phyloP scores from a whole-genome alignment of 1,140 invertebrate species.

The Drosophila dunni region DNA sequence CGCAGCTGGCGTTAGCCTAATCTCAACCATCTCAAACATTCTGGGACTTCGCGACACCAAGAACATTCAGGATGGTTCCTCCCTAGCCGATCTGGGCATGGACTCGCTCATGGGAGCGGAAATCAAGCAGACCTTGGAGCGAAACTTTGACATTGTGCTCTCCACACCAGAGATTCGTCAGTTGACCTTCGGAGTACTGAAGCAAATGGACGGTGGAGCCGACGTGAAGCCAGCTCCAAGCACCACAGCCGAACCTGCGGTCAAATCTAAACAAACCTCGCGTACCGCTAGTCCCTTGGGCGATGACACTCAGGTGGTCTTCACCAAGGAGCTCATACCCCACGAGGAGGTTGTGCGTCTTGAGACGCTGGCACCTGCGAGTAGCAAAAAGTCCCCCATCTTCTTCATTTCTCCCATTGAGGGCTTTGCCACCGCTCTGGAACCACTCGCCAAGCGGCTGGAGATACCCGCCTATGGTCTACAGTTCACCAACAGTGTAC shows the following conservation, averaged over 20 bases:
- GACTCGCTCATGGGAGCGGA: slow-evolving; percentile 99
- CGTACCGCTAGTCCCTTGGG: slow-evolving; percentile 64
- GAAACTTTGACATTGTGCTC: slow-evolving; percentile 95
- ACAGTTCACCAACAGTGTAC: slow-evolving; percentile 92
- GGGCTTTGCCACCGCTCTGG: slow-evolving; percentile 91
- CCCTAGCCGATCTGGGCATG: slow-evolving; percentile 96
- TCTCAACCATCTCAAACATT: slow-evolving; percentile 93
- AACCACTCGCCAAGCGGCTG: slow-evolving; percentile 89
- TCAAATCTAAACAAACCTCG: slow-evolving; percentile 53
- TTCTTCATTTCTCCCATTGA: slow-evolving; percentile 97
- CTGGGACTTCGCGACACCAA: slow-evolving; percentile 93
- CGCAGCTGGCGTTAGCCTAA: slow-evolving; percentile 86
- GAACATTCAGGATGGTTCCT: slow-evolving; percentile 89
- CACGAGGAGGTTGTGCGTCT: slow-evolving; percentile 87
- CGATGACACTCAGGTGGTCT: slow-evolving; percentile 85
- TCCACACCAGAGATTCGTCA: slow-evolving; percentile 94
- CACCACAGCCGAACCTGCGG: slow-evolving; percentile 34
- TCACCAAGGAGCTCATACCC: slow-evolving; percentile 87
- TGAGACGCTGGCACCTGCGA: slow-evolving; percentile 84
- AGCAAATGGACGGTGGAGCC: slow-evolving; percentile 87
- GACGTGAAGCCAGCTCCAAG: slow-evolving; percentile 58
- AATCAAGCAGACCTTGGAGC: slow-evolving; percentile 97
- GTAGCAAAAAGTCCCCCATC: slow-evolving; percentile 85
- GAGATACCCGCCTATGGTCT: slow-evolving; percentile 94
- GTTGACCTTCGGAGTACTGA: slow-evolving; percentile 91